Percentiles rank a stretch among this genome's conserved stretches.
Conservation (phyloP, 2,888 invertebrate genomes). For the Taphrorychus bicolor region DNA sequence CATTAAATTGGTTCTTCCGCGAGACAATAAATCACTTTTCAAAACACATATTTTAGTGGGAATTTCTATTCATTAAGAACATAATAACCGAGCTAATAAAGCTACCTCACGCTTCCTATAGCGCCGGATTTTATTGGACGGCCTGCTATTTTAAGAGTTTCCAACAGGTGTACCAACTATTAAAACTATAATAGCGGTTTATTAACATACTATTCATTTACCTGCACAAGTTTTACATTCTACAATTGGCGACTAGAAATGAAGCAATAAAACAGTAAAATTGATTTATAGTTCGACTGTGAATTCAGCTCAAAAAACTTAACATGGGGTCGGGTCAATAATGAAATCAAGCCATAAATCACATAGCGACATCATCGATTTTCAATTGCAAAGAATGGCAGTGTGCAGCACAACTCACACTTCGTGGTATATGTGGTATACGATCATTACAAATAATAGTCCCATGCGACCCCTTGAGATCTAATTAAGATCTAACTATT, state of each 20-base stretch:
- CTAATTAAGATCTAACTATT: constrained; percentile 37
- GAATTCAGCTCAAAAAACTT: not conserved
- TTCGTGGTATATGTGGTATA: not conserved
- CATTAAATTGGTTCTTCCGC: not conserved
- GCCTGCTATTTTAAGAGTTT: not conserved
- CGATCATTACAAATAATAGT: constrained; percentile 24
- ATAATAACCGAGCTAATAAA: constrained; percentile 1
- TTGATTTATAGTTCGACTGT: constrained; percentile 3
- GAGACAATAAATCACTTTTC: not conserved
- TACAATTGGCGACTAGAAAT: not conserved
- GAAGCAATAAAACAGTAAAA: not conserved
- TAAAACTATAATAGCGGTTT: constrained; percentile 3
- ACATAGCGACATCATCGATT: not conserved
- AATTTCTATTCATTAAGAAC: not conserved
- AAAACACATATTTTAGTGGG: not conserved
- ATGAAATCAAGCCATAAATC: not conserved
- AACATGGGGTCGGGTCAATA: not conserved
- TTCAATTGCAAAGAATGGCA: not conserved
- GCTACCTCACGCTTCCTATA: not conserved
- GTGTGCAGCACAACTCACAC: constrained; percentile 2
- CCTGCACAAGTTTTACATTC: not conserved
- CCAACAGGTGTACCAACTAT: constrained; percentile 5
- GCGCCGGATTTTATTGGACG: not conserved
- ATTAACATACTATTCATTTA: not conserved
- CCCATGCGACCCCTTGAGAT: constrained; percentile 27